Evolutionary conservation across 92 coral and sea anemone species (phyloP).

Genomic region (Diadumene lineata): DNA sequence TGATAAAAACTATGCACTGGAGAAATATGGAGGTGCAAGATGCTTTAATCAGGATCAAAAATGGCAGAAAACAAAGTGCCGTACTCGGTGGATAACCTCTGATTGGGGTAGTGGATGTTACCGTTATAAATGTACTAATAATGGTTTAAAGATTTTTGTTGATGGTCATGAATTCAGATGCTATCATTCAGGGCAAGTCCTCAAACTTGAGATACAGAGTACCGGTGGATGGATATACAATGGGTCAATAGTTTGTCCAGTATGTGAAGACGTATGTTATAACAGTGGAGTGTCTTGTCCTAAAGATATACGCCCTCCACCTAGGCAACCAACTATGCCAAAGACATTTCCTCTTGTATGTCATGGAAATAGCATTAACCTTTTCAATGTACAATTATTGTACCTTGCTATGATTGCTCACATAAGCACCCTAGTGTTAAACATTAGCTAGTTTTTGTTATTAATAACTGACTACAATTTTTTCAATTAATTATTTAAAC

Average conservation of each 20-base stretch:
- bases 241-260: conserved; percentile 79
- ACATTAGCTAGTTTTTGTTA: no score
- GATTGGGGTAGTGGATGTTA: conserved; percentile 99
- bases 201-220: conserved; percentile 54
- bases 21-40: conserved; percentile 55
- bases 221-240: conserved; percentile 47
- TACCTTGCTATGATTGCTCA: not conserved
- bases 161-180: conserved; percentile 71
- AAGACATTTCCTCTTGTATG: conserved; percentile 42
- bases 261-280: conserved; percentile 75
- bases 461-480: no score
- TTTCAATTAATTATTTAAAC: no score
- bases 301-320: conserved; percentile 47
- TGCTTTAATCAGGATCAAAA: conserved; percentile 73
- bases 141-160: conserved; percentile 66
- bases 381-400: not conserved
- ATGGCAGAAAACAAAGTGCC: conserved; percentile 73
- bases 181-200: conserved; percentile 65
- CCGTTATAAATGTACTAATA: conserved; percentile 51
- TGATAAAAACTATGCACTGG: conserved; percentile 71
- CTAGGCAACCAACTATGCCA: conserved; percentile 52
- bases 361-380: conserved; percentile 1
- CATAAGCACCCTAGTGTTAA: no score
- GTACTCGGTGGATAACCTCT: conserved; percentile 60
- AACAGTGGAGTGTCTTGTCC: conserved; percentile 57